Conservation (phyloP, 2,113 vertebrate genomes). For the Aegypius monachus region DNA sequence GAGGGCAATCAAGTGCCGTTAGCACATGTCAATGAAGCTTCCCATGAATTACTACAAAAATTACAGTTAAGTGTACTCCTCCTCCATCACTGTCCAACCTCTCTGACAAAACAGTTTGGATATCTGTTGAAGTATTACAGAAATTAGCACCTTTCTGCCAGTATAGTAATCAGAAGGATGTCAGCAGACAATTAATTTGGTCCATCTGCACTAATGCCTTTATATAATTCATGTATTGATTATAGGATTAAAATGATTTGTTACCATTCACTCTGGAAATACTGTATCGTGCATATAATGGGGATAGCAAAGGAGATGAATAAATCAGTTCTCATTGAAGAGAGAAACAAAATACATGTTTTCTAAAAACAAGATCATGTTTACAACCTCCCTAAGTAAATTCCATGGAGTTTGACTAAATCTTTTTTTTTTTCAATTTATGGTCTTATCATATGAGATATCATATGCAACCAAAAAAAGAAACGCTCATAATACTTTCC, state of each 20-base stretch:
- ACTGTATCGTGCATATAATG: not conserved
- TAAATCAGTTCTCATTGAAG: not conserved
- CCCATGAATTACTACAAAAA: slow-evolving; percentile 75
- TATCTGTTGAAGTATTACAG: slow-evolving; percentile 79
- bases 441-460: not conserved
- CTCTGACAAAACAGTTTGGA: slow-evolving; percentile 80
- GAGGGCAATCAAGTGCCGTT: slow-evolving; percentile 80
- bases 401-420: not conserved
- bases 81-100: slow-evolving; percentile 77
- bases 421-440: not conserved
- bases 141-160: slow-evolving; percentile 84
- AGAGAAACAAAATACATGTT: not conserved
- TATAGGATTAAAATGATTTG: slow-evolving; percentile 57
- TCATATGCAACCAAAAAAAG: not conserved
- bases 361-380: not conserved
- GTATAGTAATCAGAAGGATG: slow-evolving; percentile 79
- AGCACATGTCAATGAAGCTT: slow-evolving; percentile 80
- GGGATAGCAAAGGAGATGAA: not conserved
- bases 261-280: slow-evolving; percentile 4
- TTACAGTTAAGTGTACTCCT: slow-evolving; percentile 66
- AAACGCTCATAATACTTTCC: not conserved
- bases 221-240: slow-evolving; percentile 84
- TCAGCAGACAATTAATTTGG: slow-evolving; percentile 84
- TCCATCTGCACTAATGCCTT: slow-evolving; percentile 77
- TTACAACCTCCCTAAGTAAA: not conserved